Percentiles rank a stretch among this genome's conserved stretches.
Conservation (phyloP, 2,113 vertebrate species). For the Brachyhypopomus occidentalis region DNA sequence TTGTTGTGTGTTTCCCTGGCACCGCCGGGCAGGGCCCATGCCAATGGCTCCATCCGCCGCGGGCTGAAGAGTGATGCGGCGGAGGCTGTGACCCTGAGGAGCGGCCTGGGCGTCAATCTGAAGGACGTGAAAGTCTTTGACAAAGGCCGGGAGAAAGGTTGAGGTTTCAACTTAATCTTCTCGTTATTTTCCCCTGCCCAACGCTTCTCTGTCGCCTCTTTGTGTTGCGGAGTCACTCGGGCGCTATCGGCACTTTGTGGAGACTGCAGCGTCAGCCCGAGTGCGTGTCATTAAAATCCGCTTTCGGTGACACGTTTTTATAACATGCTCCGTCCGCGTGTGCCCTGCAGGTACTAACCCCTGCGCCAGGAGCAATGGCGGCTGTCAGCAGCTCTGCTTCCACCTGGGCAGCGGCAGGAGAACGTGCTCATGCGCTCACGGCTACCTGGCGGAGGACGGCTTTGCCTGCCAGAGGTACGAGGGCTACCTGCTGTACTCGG, state of each 20-base stretch:
- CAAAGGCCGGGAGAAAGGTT: slow-evolving; percentile 96
- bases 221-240: background rate
- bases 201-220: background rate
- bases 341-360: slow-evolving; percentile 84
- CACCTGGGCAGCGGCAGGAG: slow-evolving; percentile 84
- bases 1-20: slow-evolving; percentile 26
- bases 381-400: slow-evolving; percentile 95
- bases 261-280: too few relatives aligned
- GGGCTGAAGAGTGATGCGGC: slow-evolving; percentile 89
- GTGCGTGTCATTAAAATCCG: too few relatives aligned
- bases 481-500: slow-evolving; percentile 94
- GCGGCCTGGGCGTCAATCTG: slow-evolving; percentile 93
- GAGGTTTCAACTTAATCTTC: slow-evolving; percentile 65
- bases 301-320: background rate
- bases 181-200: slow-evolving; percentile 44
- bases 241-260: too few relatives aligned
- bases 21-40: slow-evolving; percentile 84
- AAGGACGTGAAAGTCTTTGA: slow-evolving; percentile 98
- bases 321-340: background rate
- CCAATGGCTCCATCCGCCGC: slow-evolving; percentile 94
- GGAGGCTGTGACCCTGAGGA: slow-evolving; percentile 89
- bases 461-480: slow-evolving; percentile 88
- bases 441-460: slow-evolving; percentile 87
- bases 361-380: slow-evolving; percentile 88
- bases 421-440: slow-evolving; percentile 93